phyloP scores from a whole-genome alignment of 1,140 invertebrate genomes.

The Cylas formicarius region DNA sequence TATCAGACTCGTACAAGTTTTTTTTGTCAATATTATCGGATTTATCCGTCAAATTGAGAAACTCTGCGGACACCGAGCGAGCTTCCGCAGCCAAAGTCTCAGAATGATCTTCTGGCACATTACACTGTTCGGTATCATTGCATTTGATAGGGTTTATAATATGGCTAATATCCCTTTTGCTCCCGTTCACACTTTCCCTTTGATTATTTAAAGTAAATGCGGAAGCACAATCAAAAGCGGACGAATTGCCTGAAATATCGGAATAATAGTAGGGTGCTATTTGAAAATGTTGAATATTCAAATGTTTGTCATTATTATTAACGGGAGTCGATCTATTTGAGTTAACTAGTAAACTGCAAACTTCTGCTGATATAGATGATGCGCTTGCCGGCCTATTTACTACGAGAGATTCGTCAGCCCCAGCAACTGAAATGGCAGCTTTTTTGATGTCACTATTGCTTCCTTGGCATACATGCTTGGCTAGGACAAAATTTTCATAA shows the following conservation, averaged over 20 bases:
- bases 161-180: constrained; percentile 67
- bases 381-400: constrained; percentile 28
- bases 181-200: constrained; percentile 47
- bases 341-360: constrained; percentile 27
- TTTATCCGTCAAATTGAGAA: constrained; percentile 59
- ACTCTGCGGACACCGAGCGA: constrained; percentile 58
- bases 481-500: constrained; percentile 36
- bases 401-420: constrained; percentile 25
- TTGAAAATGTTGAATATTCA: constrained; percentile 8
- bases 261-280: constrained; percentile 64
- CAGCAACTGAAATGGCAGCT: too few species aligned
- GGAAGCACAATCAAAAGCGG: constrained; percentile 24
- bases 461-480: constrained; percentile 5
- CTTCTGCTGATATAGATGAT: constrained; percentile 32
- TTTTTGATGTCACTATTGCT: constrained; percentile 12
- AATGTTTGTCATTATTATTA: constrained; percentile 7
- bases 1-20: constrained; percentile 68
- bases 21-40: constrained; percentile 64
- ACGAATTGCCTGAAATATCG: constrained; percentile 52
- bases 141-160: constrained; percentile 70
- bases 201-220: constrained; percentile 56
- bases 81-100: constrained; percentile 52
- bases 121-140: constrained; percentile 27
- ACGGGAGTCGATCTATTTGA: constrained; percentile 31
- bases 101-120: constrained; percentile 34